Evolutionary conservation across 2,797 vertebrate species (phyloP).

Genomic region (Perodicticus potto): DNA sequence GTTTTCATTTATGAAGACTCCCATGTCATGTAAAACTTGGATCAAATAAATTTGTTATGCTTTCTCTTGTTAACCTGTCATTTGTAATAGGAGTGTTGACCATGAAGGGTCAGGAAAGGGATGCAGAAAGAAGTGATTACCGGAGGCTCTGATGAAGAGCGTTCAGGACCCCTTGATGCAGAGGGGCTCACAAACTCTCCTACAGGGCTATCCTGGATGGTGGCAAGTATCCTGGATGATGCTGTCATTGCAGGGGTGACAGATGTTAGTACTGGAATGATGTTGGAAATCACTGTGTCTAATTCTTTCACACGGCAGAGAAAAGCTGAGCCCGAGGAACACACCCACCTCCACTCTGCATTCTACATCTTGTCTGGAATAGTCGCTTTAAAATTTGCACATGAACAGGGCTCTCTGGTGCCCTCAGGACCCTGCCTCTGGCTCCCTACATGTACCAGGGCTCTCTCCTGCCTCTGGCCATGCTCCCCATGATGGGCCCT

Average conservation of each 20-base stretch:
- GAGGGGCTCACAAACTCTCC: background rate
- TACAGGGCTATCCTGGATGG: fast-evolving
- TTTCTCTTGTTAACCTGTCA: background rate
- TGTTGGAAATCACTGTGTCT: background rate
- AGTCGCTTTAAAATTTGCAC: background rate
- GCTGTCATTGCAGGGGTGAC: background rate
- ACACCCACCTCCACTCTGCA: background rate
- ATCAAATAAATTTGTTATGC: background rate
- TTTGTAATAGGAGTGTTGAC: background rate
- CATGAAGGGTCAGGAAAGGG: background rate
- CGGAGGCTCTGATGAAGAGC: background rate
- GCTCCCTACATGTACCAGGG: background rate
- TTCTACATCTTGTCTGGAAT: background rate
- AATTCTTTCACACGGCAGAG: background rate
- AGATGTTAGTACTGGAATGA: background rate
- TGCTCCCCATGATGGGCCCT: background rate
- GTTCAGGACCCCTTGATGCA: background rate
- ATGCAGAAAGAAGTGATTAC: background rate
- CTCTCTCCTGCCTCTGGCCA: background rate
- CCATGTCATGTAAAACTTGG: background rate
- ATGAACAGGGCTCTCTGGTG: background rate
- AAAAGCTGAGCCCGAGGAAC: background rate
- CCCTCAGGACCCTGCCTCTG: no score
- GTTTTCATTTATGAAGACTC: background rate
- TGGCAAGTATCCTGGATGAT: background rate